These are phyloP conservation scores for Emesis furor DNA, from an alignment of 2,888 invertebrate species.

Conservation along the genomic window DNA sequence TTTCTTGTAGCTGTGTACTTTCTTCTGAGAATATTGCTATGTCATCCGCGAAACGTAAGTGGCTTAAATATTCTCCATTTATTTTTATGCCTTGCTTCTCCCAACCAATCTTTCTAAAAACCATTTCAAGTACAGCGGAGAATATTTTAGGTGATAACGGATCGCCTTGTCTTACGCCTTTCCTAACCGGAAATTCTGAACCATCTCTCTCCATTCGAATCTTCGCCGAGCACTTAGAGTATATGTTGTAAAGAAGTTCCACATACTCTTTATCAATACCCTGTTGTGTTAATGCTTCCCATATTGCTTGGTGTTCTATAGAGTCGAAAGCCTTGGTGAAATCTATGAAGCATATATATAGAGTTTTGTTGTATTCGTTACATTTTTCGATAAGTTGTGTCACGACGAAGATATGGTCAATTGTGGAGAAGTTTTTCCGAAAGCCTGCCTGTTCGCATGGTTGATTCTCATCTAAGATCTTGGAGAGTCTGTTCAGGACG, in stretches of 20 bases:
- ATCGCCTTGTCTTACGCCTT: background rate
- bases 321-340: background rate
- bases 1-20: background rate
- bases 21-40: slow-evolving; percentile 13
- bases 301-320: slow-evolving; percentile 8
- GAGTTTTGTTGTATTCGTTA: background rate
- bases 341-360: background rate
- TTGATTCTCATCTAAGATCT: background rate
- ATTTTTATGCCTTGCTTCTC: slow-evolving; percentile 3
- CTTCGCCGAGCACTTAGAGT: background rate
- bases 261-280: background rate
- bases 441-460: background rate
- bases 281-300: slow-evolving; percentile 5
- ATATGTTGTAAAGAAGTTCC: background rate
- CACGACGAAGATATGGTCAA: background rate
- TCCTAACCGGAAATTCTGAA: background rate
- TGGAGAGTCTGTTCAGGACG: background rate
- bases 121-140: background rate
- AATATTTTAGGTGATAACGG: background rate
- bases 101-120: background rate
- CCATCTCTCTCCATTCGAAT: background rate
- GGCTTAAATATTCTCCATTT: background rate
- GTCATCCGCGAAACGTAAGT: background rate
- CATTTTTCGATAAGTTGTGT: background rate
- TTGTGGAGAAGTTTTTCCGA: background rate